phyloP scores from a whole-genome alignment of 2,888 invertebrate genomes.

The Thymelicus acteon region DNA sequence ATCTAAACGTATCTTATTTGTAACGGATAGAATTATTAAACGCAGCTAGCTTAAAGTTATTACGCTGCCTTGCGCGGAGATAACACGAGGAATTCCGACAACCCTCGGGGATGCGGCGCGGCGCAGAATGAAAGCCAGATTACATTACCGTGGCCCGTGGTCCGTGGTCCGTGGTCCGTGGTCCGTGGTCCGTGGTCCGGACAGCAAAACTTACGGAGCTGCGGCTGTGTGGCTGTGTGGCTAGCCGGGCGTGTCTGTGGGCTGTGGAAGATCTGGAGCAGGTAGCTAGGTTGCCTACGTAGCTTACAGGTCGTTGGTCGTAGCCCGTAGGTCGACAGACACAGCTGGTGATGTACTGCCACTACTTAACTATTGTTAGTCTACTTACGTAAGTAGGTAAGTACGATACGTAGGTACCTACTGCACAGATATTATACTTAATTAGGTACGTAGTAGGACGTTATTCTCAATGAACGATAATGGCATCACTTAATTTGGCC shows the following conservation, averaged over 20 bases:
- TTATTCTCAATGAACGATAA: constrained; percentile 19
- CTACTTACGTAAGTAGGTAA: too few relatives aligned
- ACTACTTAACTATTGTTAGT: too few relatives aligned
- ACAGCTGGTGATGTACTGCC: background rate
- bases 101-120: constrained; percentile 25
- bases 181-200: background rate
- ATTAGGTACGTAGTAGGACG: background rate
- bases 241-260: background rate
- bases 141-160: constrained; percentile 14
- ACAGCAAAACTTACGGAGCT: constrained; percentile 19
- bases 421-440: background rate
- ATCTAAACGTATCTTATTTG: background rate
- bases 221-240: background rate
- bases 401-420: too few relatives aligned
- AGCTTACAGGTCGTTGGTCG: background rate
- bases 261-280: background rate
- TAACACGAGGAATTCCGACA: constrained; percentile 23
- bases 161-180: background rate
- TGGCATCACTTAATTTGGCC: constrained; percentile 27
- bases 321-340: background rate
- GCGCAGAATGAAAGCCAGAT: constrained; percentile 28
- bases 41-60: background rate
- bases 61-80: background rate
- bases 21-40: background rate
- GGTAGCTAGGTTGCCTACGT: background rate